Base-by-base conservation (phyloP, 2,888 invertebrate genomes). In the Emmelina monodactyla region DNA sequence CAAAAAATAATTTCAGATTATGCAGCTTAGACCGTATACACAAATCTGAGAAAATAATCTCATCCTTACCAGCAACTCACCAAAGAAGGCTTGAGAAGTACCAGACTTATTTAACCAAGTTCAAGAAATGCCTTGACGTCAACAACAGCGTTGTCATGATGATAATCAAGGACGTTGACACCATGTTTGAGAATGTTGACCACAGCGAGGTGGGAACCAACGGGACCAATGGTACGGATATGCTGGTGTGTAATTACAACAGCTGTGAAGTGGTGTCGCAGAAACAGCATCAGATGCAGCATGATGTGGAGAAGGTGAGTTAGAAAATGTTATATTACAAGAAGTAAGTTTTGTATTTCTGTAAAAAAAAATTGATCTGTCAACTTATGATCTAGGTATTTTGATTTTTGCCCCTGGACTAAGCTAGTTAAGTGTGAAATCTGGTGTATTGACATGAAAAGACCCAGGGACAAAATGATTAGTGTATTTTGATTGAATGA, bases 161-260 rank as follows among this genome's bases (percentile, higher is more conserved):
- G 14, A 89, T 94, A 28, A 85, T 92, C 29, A 83, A 88, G 58
- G 86, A 92, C 62, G 91, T 89, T n/a, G 86, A 89, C 32, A 85
- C 85, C 22, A 89, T 94, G 76, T 94, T 94, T 62, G 92, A 91
- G 62, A 94, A 93, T 60, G 87, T 85, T 0, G 75, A 75, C 28
- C 73, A 68, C 28, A 62, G 64, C 12, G 46, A 43, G 0, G 38
- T 35, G 1, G 51, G 58, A 6, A 55, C 53, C 0, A 52, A 44
- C 0, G 56, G 54, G 39, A 58, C 58, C 1, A 75, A 73, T 16
- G 76, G 72, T 0, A 51, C 58, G 0, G 71, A 73, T 39, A 71
- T 60, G 25, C 68, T 71, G 38, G 71, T 69, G 0, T 69, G 69
- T 34, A 65, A 78, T 47, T 76, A 78, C 34, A 73, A 76, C 43